Evolutionary conservation across 2,888 invertebrate species (phyloP).

Genomic region (Sylvicola cinctus): DNA sequence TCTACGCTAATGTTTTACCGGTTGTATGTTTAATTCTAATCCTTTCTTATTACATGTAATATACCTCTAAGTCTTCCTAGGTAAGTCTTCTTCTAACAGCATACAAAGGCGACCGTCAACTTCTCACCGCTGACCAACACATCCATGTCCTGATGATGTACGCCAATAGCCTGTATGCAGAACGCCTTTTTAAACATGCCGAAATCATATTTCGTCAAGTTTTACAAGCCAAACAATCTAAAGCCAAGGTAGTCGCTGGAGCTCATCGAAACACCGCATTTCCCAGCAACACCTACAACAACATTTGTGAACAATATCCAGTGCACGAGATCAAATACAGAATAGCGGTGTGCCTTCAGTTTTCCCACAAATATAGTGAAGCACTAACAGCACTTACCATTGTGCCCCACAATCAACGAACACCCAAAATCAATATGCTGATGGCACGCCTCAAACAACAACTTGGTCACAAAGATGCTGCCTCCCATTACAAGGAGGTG

Average conservation of each 20-base stretch:
- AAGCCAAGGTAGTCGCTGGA: no score
- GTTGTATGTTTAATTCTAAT: conserved; percentile 32
- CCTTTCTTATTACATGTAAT: no score
- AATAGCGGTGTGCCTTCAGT: conserved; percentile 44
- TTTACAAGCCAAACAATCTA: conserved; percentile 23
- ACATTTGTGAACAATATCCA: conserved; percentile 16
- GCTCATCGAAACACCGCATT: conserved; percentile 15
- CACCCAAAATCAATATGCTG: conserved; percentile 55
- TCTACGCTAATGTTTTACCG: conserved; percentile 49
- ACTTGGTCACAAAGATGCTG: conserved; percentile 46
- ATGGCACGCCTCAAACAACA: conserved; percentile 51
- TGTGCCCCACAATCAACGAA: conserved; percentile 39
- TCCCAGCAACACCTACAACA: conserved; percentile 15
- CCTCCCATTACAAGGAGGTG: conserved; percentile 59
- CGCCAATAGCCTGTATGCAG: conserved; percentile 45
- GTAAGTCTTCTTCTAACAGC: conserved; percentile 41
- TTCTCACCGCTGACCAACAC: conserved; percentile 32
- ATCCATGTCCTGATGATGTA: conserved; percentile 47
- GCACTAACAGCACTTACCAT: conserved; percentile 22
- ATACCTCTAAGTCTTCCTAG: no score
- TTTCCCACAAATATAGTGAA: conserved; percentile 40
- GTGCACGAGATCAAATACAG: conserved; percentile 53
- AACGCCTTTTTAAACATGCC: conserved; percentile 44
- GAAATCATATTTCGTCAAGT: conserved; percentile 43
- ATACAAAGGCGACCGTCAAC: conserved; percentile 35